A percentile compares a stretch with the other conserved stretches of the same genome.
Conservation (phyloP, 2,797 vertebrate species). For the Alca torda region DNA sequence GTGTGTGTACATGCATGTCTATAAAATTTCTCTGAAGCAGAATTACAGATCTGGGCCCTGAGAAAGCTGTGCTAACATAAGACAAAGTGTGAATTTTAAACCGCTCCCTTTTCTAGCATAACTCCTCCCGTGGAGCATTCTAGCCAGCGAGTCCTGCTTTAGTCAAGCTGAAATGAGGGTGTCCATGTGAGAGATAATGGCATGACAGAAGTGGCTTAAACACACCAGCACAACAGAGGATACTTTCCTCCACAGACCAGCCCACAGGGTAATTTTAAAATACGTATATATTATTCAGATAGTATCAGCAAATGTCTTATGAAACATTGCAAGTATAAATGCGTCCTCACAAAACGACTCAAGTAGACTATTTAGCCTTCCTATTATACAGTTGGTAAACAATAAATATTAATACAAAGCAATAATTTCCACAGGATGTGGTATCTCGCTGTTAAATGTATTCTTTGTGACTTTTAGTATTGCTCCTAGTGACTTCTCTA, state of each 20-base stretch:
- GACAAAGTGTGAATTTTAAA: not conserved
- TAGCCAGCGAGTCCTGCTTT: not conserved
- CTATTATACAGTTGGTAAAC: constrained; percentile 26
- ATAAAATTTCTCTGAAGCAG: not conserved
- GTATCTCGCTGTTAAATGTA: not conserved
- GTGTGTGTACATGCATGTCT: not conserved
- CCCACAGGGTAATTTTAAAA: not conserved
- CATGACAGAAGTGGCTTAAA: not conserved
- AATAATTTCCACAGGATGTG: not conserved
- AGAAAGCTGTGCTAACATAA: not conserved
- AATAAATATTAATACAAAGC: constrained; percentile 40
- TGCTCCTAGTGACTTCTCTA: not conserved
- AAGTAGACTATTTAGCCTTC: constrained; percentile 4
- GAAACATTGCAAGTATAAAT: not conserved
- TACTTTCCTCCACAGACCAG: not conserved
- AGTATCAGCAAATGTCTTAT: not conserved
- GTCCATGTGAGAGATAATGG: not conserved
- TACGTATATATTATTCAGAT: not conserved
- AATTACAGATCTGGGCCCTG: not conserved
- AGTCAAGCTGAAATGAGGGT: not conserved
- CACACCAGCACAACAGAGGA: not conserved
- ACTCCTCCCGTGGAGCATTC: not conserved
- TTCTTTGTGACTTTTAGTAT: not conserved
- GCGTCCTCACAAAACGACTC: not conserved
- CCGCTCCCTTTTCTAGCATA: not conserved